Conservation (phyloP, 2,888 invertebrate genomes). For the Xanthia icteritia region DNA sequence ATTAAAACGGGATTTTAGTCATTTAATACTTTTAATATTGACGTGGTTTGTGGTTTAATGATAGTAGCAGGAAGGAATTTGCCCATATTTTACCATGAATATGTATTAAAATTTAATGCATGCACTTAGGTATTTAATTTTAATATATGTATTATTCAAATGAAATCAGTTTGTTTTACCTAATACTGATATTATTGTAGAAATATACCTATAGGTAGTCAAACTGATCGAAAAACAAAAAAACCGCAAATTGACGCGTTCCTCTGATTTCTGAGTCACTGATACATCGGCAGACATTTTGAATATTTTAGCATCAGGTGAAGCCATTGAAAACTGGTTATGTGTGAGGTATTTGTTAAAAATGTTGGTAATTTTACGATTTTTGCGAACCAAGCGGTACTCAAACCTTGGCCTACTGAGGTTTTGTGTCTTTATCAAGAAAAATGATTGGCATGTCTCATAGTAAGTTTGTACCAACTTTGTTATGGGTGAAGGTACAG, state of each 20-base stretch:
- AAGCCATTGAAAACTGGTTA: conserved; percentile 51
- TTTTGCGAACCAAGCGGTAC: conserved; percentile 25
- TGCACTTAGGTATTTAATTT: not conserved
- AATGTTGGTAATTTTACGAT: conserved; percentile 13
- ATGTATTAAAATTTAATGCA: not conserved
- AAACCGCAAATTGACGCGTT: conserved; percentile 11
- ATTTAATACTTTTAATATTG: not conserved
- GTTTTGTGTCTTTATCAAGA: not conserved
- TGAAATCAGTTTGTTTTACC: not conserved
- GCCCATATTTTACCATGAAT: not conserved
- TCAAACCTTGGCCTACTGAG: conserved; percentile 20
- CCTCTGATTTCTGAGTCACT: conserved; percentile 37
- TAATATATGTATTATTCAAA: not conserved
- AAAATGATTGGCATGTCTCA: not conserved
- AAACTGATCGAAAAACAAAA: conserved; percentile 3
- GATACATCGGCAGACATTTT: conserved; percentile 49
- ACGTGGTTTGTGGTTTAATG: not conserved
- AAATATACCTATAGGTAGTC: not conserved
- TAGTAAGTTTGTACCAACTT: not conserved
- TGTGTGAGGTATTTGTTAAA: not conserved
- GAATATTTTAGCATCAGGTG: conserved; percentile 34
- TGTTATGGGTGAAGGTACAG: not conserved
- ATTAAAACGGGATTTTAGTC: not conserved
- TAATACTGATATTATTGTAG: not conserved
- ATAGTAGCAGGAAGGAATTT: not conserved